A percentile compares a stretch with the other conserved stretches of the same genome.
Conservation (phyloP, 1,140 invertebrate species). For the Tetramorium simillimum region DNA sequence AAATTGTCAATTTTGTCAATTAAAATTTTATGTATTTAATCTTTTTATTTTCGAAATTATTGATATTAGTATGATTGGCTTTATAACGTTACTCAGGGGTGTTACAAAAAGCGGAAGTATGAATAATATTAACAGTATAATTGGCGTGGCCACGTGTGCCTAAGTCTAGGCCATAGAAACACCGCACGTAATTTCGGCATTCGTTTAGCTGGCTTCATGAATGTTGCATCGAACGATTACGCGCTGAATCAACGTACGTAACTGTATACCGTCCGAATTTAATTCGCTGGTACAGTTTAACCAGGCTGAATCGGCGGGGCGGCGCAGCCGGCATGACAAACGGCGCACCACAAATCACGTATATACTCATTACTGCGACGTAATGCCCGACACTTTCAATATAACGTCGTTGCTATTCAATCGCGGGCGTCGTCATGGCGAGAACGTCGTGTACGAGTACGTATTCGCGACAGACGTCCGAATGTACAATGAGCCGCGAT, state of each 20-base stretch:
- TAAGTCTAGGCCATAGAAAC: conserved; percentile 16
- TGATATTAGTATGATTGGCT: not conserved
- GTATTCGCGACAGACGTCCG: conserved; percentile 8
- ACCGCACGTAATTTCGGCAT: conserved; percentile 14
- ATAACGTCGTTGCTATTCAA: conserved; percentile 42
- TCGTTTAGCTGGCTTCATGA: conserved; percentile 47
- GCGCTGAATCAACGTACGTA: conserved; percentile 54
- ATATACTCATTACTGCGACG: conserved; percentile 51
- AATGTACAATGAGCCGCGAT: conserved; percentile 53
- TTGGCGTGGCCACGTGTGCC: not conserved
- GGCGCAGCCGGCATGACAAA: conserved; percentile 33
- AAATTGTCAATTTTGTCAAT: not conserved
- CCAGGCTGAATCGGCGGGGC: conserved; percentile 36
- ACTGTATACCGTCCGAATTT: conserved; percentile 49
- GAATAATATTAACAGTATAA: not conserved
- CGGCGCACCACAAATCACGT: conserved; percentile 46
- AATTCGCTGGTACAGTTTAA: conserved; percentile 49
- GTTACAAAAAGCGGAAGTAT: not conserved
- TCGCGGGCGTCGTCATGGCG: not conserved
- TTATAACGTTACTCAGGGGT: not conserved
- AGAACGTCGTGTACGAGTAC: not conserved
- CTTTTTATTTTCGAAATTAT: not conserved
- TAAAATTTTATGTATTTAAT: not conserved
- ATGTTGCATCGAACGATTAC: conserved; percentile 61
- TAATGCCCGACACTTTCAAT: conserved; percentile 48